phyloP scores from a whole-genome alignment of 2,797 vertebrate genomes.

The Morus bassanus region DNA sequence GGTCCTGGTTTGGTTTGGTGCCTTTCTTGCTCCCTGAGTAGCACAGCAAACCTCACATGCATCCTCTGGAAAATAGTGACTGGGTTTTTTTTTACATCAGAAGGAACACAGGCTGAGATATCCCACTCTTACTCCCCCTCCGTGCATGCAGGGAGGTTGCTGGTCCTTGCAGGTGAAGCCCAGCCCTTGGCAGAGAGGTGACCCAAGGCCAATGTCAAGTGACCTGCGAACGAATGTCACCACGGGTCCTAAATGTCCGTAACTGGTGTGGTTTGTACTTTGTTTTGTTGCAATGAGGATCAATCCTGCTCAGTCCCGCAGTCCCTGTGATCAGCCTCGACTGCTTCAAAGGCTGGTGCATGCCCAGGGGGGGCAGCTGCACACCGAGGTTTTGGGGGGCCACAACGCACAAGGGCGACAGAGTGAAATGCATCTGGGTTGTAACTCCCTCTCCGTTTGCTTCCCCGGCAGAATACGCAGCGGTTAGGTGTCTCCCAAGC shows the following conservation, averaged over 20 bases:
- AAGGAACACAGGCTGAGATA: not conserved
- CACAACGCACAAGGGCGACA: rapidly evolving
- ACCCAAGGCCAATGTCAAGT: not conserved
- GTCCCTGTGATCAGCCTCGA: not conserved
- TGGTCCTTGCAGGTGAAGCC: not conserved
- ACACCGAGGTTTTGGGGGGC: rapidly evolving
- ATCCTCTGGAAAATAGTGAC: not conserved
- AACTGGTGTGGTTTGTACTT: not conserved
- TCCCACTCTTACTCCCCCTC: not conserved
- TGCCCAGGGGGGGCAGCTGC: not conserved
- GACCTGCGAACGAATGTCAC: not conserved
- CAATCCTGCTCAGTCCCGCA: rapidly evolving
- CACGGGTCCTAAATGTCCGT: not conserved
- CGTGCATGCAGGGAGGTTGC: rapidly evolving
- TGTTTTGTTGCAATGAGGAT: not conserved
- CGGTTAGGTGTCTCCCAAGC: slow-evolving; percentile 89
- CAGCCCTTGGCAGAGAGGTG: not conserved
- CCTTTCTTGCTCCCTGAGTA: not conserved
- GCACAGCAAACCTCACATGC: not conserved
- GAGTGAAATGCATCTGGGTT: rapidly evolving
- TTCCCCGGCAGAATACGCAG: slow-evolving; percentile 87
- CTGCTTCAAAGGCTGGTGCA: not conserved
- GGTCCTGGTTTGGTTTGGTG: too few relatives aligned
- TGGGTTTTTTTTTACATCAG: not conserved
- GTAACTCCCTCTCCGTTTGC: slow-evolving; percentile 6